Conservation (phyloP, 2,888 invertebrate genomes). For the Mongoloraphidia duomilia region DNA sequence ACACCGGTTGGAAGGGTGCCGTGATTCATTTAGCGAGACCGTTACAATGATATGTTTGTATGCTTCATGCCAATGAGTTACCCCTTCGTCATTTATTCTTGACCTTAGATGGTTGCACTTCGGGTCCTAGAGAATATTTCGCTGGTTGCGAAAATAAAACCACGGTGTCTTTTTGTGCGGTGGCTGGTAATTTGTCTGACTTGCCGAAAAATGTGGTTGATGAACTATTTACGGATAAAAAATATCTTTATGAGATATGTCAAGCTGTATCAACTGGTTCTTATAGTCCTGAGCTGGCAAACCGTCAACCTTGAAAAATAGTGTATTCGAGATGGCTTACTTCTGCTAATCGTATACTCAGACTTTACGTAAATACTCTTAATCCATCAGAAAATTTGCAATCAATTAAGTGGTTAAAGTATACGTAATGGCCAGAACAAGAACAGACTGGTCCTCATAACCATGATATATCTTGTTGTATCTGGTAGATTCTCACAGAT, state of each 20-base stretch:
- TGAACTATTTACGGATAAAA: conserved; percentile 6
- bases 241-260: conserved; percentile 7
- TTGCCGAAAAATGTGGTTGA: not conserved
- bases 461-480: not conserved
- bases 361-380: too few relatives aligned
- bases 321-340: not conserved
- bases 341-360: too few relatives aligned
- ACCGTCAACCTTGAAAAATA: conserved; percentile 2
- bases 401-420: too few relatives aligned
- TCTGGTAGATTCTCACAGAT: conserved; percentile 6
- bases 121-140: too few relatives aligned
- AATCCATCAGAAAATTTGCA: too few relatives aligned
- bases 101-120: not conserved
- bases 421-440: conserved; percentile 2
- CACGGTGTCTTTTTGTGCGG: not conserved
- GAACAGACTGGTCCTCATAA: conserved; percentile 4
- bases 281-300: conserved; percentile 1
- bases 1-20: too few relatives aligned
- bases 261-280: conserved; percentile 1
- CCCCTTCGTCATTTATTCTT: too few relatives aligned
- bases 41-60: not conserved
- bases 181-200: not conserved
- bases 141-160: not conserved
- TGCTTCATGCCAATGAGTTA: too few relatives aligned
- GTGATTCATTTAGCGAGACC: not conserved